A percentile compares a stretch with the other conserved stretches of the same genome.
phyloP scores from a whole-genome alignment of 2,888 invertebrate genomes.

The Spodoptera picta region DNA sequence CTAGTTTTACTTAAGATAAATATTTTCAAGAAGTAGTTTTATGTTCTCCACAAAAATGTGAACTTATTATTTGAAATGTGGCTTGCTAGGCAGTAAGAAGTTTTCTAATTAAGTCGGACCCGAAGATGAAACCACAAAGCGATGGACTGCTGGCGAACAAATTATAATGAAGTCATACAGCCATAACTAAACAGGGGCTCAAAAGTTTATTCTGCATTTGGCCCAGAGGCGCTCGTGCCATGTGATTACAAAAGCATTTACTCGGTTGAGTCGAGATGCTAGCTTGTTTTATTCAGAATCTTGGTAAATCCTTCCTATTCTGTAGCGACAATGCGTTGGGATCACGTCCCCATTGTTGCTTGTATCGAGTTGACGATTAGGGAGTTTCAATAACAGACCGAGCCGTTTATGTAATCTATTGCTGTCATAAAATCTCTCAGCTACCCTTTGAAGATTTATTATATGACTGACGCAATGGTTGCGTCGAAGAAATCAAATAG shows the following conservation, averaged over 20 bases:
- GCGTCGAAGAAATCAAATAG: slow-evolving; percentile 1
- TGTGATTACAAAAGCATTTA: slow-evolving; percentile 81
- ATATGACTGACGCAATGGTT: not conserved
- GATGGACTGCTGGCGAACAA: slow-evolving; percentile 44
- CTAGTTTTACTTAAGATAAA: too few species aligned
- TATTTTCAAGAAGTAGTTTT: not conserved
- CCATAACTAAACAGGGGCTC: slow-evolving; percentile 52
- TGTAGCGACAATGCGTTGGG: slow-evolving; percentile 78
- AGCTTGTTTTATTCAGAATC: slow-evolving; percentile 81
- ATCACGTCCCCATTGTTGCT: slow-evolving; percentile 78
- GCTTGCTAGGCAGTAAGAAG: slow-evolving; percentile 15
- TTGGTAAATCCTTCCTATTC: slow-evolving; percentile 83
- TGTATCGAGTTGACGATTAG: slow-evolving; percentile 82
- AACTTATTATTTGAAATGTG: slow-evolving; percentile 16
- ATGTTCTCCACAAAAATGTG: not conserved
- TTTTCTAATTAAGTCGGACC: slow-evolving; percentile 36
- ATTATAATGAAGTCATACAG: slow-evolving; percentile 49
- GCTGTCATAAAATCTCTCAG: slow-evolving; percentile 60
- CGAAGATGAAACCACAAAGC: slow-evolving; percentile 34
- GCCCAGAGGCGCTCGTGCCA: slow-evolving; percentile 64
- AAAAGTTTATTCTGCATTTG: slow-evolving; percentile 67
- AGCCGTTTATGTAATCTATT: slow-evolving; percentile 64
- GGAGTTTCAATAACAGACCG: slow-evolving; percentile 74
- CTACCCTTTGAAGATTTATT: slow-evolving; percentile 20
- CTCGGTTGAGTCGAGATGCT: slow-evolving; percentile 70